Conservation (phyloP, 2,113 vertebrate species). For the Galemys pyrenaicus region DNA sequence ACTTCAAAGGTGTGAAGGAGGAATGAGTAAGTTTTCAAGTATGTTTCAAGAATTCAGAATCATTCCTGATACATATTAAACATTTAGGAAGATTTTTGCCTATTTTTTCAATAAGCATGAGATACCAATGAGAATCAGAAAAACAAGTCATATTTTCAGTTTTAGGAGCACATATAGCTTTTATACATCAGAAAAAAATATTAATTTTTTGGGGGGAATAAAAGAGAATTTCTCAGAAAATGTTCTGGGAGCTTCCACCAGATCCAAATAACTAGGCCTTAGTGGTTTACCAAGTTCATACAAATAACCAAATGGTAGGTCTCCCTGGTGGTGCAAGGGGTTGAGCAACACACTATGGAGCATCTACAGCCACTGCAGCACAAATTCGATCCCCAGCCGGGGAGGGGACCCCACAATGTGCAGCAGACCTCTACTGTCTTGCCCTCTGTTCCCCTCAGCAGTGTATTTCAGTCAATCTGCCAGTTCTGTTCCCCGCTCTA, state of each 20-base stretch:
- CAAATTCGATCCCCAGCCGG: too few relatives aligned
- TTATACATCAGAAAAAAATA: conserved; percentile 10
- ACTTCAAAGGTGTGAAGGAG: background rate
- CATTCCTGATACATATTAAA: background rate
- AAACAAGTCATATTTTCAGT: background rate
- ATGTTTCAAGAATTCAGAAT: background rate
- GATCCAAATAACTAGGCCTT: background rate
- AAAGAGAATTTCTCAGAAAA: background rate
- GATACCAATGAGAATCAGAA: background rate
- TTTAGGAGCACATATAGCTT: background rate
- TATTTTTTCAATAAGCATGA: conserved; percentile 16
- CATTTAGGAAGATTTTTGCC: background rate
- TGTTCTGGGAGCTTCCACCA: background rate
- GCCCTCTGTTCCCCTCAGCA: too few relatives aligned
- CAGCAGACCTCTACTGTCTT: too few relatives aligned
- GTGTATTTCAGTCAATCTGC: too few relatives aligned
- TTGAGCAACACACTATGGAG: too few relatives aligned
- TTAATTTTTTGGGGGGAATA: background rate
- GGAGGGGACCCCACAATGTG: too few relatives aligned
- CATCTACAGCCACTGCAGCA: too few relatives aligned
- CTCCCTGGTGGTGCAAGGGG: too few relatives aligned
- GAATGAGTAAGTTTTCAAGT: background rate
- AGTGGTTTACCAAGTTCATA: background rate
- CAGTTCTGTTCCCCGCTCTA: too few relatives aligned
- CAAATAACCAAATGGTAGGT: too few relatives aligned